These are phyloP conservation scores for Tineola bisselliella DNA, from an alignment of 2,888 invertebrate genomes.

Conservation along the genomic window DNA sequence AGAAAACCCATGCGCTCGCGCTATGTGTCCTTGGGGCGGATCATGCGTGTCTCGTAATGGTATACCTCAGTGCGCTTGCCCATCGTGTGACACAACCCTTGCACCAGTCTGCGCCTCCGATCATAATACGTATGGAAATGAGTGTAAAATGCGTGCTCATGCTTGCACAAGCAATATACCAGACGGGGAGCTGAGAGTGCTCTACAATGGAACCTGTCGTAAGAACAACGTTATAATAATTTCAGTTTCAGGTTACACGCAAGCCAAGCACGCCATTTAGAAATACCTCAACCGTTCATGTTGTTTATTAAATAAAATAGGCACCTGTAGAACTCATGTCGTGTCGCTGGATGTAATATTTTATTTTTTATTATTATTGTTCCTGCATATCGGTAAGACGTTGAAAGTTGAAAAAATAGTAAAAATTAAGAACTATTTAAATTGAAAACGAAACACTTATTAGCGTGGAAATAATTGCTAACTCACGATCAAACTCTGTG, in stretches of 20 bases:
- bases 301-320: slow-evolving; percentile 8
- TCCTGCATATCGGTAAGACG: background rate
- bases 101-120: slow-evolving; percentile 82
- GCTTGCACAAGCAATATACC: slow-evolving; percentile 79
- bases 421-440: background rate
- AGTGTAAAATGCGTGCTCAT: slow-evolving; percentile 83
- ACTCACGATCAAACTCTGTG: background rate
- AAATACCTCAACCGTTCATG: background rate
- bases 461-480: background rate
- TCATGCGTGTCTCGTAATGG: slow-evolving; percentile 74
- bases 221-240: slow-evolving; percentile 25
- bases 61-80: slow-evolving; percentile 74
- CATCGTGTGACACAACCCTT: slow-evolving; percentile 78
- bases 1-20: slow-evolving; percentile 67
- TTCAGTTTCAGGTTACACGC: slow-evolving; percentile 1
- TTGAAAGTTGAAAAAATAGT: background rate
- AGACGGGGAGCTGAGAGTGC: slow-evolving; percentile 70
- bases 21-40: slow-evolving; percentile 71
- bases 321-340: slow-evolving; percentile 1
- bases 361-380: background rate
- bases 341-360: background rate
- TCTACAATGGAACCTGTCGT: slow-evolving; percentile 69
- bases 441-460: background rate
- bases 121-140: slow-evolving; percentile 82
- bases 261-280: background rate